phyloP scores from a whole-genome alignment of 2,113 vertebrate species.

The Synodontis membranacea region DNA sequence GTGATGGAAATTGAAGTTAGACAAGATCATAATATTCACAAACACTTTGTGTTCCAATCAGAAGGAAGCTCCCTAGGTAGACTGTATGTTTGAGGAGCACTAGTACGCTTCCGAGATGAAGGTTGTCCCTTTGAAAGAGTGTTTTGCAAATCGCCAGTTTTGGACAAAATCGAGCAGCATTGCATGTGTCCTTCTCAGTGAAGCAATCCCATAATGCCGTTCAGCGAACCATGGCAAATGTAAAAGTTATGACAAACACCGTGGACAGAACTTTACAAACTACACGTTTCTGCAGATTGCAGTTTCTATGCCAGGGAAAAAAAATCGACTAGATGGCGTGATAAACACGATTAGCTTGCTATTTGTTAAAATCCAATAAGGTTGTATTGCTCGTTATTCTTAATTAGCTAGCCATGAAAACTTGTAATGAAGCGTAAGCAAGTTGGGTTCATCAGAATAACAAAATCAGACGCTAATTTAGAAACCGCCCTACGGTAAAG shows the following conservation, averaged over 20 bases:
- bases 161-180: not conserved
- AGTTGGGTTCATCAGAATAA: not conserved
- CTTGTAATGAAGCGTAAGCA: not conserved
- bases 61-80: not conserved
- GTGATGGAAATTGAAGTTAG: slow-evolving; percentile 21
- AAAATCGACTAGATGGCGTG: not conserved
- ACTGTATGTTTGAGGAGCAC: not conserved
- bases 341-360: not conserved
- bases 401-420: not conserved
- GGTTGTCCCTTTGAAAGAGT: not conserved
- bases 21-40: slow-evolving; percentile 18
- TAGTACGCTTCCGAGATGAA: not conserved
- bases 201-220: not conserved
- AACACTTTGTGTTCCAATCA: slow-evolving; percentile 5
- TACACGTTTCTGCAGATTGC: not conserved
- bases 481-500: not conserved
- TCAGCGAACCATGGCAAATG: not conserved
- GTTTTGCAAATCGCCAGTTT: not conserved
- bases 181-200: not conserved
- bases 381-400: not conserved
- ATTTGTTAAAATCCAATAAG: not conserved
- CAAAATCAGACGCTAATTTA: not conserved
- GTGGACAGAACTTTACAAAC: not conserved
- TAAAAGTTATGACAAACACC: not conserved
- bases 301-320: not conserved